phyloP scores from a whole-genome alignment of 1,140 invertebrate genomes.

The Pseudobourletiella spinata region DNA sequence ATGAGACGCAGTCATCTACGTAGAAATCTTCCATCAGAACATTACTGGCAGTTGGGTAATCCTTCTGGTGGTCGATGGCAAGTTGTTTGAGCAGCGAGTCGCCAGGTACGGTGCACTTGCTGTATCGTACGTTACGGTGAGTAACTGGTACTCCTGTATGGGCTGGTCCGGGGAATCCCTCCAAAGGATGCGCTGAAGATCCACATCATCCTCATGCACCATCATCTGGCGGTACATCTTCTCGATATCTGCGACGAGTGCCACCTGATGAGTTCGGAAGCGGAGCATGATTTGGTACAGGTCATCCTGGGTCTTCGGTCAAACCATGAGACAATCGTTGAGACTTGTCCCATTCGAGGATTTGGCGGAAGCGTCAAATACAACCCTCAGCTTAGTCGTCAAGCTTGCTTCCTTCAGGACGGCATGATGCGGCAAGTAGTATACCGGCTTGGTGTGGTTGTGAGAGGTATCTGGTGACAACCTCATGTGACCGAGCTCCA shows the following conservation, averaged over 20 bases:
- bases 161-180: conserved; percentile 30
- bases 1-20: conserved; percentile 6
- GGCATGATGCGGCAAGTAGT: conserved; percentile 38
- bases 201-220: conserved; percentile 8
- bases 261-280: conserved; percentile 27
- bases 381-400: conserved; percentile 38
- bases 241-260: conserved; percentile 32
- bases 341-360: conserved; percentile 31
- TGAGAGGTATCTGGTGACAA: conserved; percentile 10
- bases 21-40: conserved; percentile 5
- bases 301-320: conserved; percentile 36
- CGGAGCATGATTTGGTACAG: conserved; percentile 25
- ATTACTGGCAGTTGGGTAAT: not conserved
- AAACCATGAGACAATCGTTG: conserved; percentile 40
- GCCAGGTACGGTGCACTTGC: conserved; percentile 39
- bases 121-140: conserved; percentile 40
- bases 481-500: conserved; percentile 37
- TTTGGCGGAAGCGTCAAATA: conserved; percentile 39
- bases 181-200: conserved; percentile 42
- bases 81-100: conserved; percentile 36
- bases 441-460: not conserved
- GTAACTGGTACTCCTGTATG: conserved; percentile 33
- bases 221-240: conserved; percentile 36
- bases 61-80: conserved; percentile 30
- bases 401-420: conserved; percentile 31